Base-by-base conservation (phyloP, 2,113 vertebrate species). In the Otus sunia region DNA sequence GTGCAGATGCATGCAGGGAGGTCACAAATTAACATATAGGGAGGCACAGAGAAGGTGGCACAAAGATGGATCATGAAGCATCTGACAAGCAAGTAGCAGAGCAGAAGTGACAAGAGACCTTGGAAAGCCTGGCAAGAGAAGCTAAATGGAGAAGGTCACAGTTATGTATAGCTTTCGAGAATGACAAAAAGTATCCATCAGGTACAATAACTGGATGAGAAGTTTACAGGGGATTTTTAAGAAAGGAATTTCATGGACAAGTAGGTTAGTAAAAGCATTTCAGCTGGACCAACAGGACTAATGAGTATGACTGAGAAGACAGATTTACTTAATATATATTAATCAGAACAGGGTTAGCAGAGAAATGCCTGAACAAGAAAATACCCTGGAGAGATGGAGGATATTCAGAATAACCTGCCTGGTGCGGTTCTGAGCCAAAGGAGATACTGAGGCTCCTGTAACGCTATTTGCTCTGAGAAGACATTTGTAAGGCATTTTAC, bases 101-200 rank as follows among this genome's bases (percentile, higher is more conserved):
- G 76, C 52, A 64, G 64, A 95, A 96, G 84, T 92, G 95, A 96
- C 94, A 94, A 23, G 91, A 92, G 80, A 94, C 80, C 62, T 85
- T 56, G 0, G 73, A 71, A 85, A 82, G 53, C 34, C 49, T 50
- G 39, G 84, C 67, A 49, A 95, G 84, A 2, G 45, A 91, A 18
- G 45, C 83, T 92, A 82, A 89, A 75, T 2, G 3, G 69, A 85
- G 39, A 47, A 58, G 66, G 83, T 53, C 86, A 92, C 73, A 58
- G 89, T 69, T 69, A 66, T 1, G 41, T 75, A 69, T 29, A 62
- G 79, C 92, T 95, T 91, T 87, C 83, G 72, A 39, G 59, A 59
- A 29, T 84, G 86, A 89, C 92, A 94, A 75, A 86, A 94, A 85
- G 67, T 45, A 91, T 95, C 69, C n/a, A 94, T 95, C 92, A 95